phyloP scores from a whole-genome alignment of 2,888 invertebrate genomes.

The Dorcus parallelipipedus region DNA sequence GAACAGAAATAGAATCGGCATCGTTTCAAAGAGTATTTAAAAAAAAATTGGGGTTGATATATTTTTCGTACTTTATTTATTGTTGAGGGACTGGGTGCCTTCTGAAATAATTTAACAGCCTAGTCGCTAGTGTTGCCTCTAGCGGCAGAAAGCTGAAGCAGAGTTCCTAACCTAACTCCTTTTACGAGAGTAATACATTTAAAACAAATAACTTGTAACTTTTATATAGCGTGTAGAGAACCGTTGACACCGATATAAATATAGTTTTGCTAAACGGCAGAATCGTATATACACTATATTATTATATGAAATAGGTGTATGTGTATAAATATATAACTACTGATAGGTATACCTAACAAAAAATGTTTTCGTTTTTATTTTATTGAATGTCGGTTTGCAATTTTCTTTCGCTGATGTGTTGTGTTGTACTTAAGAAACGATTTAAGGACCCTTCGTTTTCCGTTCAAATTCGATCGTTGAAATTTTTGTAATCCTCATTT shows the following conservation, averaged over 20 bases:
- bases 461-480: background rate
- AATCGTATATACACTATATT: slow-evolving; percentile 46
- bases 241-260: slow-evolving; percentile 45
- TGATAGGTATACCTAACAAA: slow-evolving; percentile 36
- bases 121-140: slow-evolving; percentile 29
- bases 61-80: slow-evolving; percentile 34
- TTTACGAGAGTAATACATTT: slow-evolving; percentile 43
- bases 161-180: slow-evolving; percentile 50
- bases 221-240: slow-evolving; percentile 47
- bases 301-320: slow-evolving; percentile 45
- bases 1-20: background rate
- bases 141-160: slow-evolving; percentile 40
- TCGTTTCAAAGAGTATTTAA: slow-evolving; percentile 2
- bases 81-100: slow-evolving; percentile 54
- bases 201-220: slow-evolving; percentile 43
- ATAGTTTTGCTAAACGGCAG: slow-evolving; percentile 49
- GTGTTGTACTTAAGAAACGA: slow-evolving; percentile 15
- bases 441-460: background rate
- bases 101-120: slow-evolving; percentile 41
- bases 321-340: slow-evolving; percentile 38
- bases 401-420: slow-evolving; percentile 16
- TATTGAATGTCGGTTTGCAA: slow-evolving; percentile 22
- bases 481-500: slow-evolving; percentile 22
- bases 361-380: slow-evolving; percentile 20
- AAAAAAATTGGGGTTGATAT: slow-evolving; percentile 9